Conservation (phyloP, 1,140 invertebrate genomes). For the Diachasma alloeum region DNA sequence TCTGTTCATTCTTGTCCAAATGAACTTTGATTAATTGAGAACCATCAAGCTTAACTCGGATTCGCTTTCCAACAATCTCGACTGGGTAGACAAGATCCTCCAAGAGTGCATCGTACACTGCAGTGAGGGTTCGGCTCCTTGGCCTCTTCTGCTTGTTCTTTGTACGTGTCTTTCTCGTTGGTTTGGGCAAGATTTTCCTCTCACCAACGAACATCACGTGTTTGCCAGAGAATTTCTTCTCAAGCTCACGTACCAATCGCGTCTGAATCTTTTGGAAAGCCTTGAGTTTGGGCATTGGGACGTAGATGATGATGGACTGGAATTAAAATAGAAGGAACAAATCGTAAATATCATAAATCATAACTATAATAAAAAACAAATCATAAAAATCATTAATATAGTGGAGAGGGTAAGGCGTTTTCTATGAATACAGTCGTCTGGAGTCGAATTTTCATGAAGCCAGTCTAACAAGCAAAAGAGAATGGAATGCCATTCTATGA, state of each 20-base stretch:
- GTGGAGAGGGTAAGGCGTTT: no score
- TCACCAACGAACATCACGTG: constrained; percentile 99
- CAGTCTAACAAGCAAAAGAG: no score
- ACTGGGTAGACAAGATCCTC: constrained; percentile 99
- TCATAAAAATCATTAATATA: no score
- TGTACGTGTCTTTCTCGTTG: constrained; percentile 92
- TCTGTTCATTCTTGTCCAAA: constrained; percentile 98
- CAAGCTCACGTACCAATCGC: constrained; percentile 93
- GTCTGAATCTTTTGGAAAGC: constrained; percentile 98
- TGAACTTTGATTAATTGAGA: constrained; percentile 98
- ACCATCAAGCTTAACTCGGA: constrained; percentile 94
- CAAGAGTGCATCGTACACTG: constrained; percentile 96
- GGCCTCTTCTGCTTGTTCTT: constrained; percentile 98
- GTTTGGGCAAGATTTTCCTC: constrained; percentile 97
- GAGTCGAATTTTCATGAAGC: no score
- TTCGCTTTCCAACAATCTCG: constrained; percentile 99
- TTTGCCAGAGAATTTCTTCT: constrained; percentile 99
- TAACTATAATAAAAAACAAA: no score
- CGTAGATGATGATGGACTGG: constrained; percentile 97
- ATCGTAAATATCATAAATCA: neutral
- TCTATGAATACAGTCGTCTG: no score
- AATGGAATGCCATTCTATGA: no score
- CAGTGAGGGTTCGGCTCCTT: constrained; percentile 92
- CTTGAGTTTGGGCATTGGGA: constrained; percentile 97
- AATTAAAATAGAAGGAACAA: constrained; percentile 49